Base-by-base conservation (phyloP, 2,797 vertebrate species). In the Phataginus tricuspis region DNA sequence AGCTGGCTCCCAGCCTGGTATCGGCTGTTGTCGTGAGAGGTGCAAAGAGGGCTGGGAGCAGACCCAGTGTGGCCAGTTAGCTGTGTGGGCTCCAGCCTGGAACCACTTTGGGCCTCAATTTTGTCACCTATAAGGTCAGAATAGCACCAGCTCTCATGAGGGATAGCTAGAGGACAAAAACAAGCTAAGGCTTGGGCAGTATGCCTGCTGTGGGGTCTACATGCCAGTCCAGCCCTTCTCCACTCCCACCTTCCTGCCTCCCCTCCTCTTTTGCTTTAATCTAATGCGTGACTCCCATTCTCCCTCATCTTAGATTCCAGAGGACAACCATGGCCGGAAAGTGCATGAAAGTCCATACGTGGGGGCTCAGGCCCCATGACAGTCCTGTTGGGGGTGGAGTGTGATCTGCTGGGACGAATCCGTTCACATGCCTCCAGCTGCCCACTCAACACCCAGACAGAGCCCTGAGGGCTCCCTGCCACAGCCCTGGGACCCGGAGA, bases 11-110 rank as follows among this genome's bases (percentile, higher is more conserved):
- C 4, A 4, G 49, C 19, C 79, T 15, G 61, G 4, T 18, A 68
- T 11, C 2, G 39, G 66, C 64, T 66, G 1, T 12, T 1, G n/a
- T 66, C 21, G 29, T 0, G 31, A 61, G 63, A 25, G 0, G 45
- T 11, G 9, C 8, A 85, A 53, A 63, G n/a, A 42, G 63, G 39
- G 25, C 53, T n/a, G 3, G 7, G 18, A 12, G 10, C 8, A 0
- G 25, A 25, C 18, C 64, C 59, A 59, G 49, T 5, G 34, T 4
- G 75, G 49, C 19, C 18, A 25, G 68, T 79, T 25, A 72, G 82
- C 75, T 66, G 3, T 4, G 23, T 34, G 63, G 31, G 25, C 45
- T 29, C 31, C 1, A 1, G 12, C 37, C 29, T 8, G 19, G 7
- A 14, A 10, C 49, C 49, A 74, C 34, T 6, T 13, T 1, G 8